phyloP scores from a whole-genome alignment of 2,797 vertebrate species.

The Lateolabrax maculatus region DNA sequence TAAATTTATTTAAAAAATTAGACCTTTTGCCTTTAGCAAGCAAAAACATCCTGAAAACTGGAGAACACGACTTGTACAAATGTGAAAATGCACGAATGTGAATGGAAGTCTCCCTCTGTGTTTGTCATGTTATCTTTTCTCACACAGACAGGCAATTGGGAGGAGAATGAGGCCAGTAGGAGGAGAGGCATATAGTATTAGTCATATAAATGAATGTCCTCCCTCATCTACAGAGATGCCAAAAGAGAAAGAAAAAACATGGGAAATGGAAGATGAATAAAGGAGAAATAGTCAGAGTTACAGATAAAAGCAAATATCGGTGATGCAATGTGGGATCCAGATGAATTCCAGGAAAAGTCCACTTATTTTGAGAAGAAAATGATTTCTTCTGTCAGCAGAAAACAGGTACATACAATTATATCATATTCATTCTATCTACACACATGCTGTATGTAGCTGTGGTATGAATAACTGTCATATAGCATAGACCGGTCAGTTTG shows the following conservation, averaged over 20 bases:
- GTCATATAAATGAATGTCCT: slow-evolving; percentile 30
- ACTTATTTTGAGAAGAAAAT: background rate
- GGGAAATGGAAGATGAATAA: slow-evolving; percentile 13
- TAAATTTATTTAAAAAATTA: too few relatives aligned
- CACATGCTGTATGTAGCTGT: background rate
- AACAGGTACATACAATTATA: background rate
- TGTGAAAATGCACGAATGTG: background rate
- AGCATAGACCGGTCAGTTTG: background rate
- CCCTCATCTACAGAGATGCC: slow-evolving; percentile 14
- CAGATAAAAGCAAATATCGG: slow-evolving; percentile 8
- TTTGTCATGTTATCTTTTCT: slow-evolving; percentile 19
- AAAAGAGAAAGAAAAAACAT: slow-evolving; percentile 9
- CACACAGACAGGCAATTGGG: slow-evolving; percentile 9
- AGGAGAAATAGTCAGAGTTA: background rate
- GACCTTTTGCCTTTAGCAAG: background rate
- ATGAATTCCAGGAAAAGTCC: slow-evolving; percentile 18
- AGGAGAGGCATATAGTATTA: slow-evolving; percentile 23
- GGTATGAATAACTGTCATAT: slow-evolving; percentile 7
- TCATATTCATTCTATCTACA: background rate
- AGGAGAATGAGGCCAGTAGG: slow-evolving; percentile 30
- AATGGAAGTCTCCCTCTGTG: background rate
- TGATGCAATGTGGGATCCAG: slow-evolving; percentile 20
- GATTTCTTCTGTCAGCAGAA: background rate
- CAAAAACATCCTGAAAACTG: background rate
- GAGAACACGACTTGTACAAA: background rate